These are phyloP conservation scores for Dipus sagitta DNA, from an alignment of 2,797 vertebrate genomes.

Conservation along the genomic window DNA sequence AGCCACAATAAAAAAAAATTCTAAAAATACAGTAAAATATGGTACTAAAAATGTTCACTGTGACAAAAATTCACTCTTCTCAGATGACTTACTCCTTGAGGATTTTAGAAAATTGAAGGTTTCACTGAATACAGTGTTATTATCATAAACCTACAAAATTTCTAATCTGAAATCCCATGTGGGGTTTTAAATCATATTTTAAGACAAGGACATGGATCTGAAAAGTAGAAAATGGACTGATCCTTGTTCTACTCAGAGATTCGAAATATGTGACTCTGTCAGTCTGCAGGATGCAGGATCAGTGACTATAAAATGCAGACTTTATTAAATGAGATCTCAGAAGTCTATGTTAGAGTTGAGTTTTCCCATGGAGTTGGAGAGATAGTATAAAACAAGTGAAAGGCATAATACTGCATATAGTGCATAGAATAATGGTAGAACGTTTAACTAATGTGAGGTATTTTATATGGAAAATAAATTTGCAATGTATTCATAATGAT, in stretches of 20 bases:
- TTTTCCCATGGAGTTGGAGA: slow-evolving; percentile 36
- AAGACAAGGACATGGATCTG: slow-evolving; percentile 45
- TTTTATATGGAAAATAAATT: slow-evolving; percentile 12
- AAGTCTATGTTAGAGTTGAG: slow-evolving; percentile 43
- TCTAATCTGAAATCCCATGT: slow-evolving; percentile 56
- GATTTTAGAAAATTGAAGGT: slow-evolving; percentile 20
- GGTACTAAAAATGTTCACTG: not conserved
- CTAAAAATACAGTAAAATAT: too few relatives aligned
- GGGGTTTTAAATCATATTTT: slow-evolving; percentile 42
- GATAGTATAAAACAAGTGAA: not conserved
- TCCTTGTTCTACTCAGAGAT: slow-evolving; percentile 37
- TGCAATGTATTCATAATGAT: slow-evolving; percentile 11
- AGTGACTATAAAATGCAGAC: slow-evolving; percentile 26
- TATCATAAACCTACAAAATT: slow-evolving; percentile 40
- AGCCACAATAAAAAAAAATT: too few relatives aligned
- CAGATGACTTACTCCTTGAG: slow-evolving; percentile 1
- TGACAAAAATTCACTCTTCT: slow-evolving; percentile 11
- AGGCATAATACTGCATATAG: not conserved
- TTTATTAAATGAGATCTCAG: slow-evolving; percentile 41
- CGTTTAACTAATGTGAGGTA: not conserved
- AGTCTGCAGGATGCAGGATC: not conserved
- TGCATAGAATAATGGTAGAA: not conserved
- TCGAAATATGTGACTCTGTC: slow-evolving; percentile 49
- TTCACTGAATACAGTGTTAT: slow-evolving; percentile 32
- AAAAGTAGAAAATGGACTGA: slow-evolving; percentile 10